These are phyloP conservation scores for Coreius guichenoti DNA, from an alignment of 2,797 vertebrate species.

Conservation along the genomic window DNA sequence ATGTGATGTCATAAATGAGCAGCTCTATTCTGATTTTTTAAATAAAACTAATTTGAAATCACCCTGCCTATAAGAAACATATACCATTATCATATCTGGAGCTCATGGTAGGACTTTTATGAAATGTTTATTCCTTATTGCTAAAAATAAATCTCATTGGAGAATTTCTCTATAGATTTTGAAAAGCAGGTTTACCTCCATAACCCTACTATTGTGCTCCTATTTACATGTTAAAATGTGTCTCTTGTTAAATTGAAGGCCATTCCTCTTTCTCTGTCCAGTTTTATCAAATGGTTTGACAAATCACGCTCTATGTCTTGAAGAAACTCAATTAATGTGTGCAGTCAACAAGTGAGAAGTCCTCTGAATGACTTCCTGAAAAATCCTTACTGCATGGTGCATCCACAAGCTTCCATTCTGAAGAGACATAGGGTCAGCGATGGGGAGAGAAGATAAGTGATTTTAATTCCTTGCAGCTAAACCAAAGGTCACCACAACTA, in stretches of 20 bases:
- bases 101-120: neutral
- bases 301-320: constrained; percentile 2
- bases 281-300: too few relatives aligned
- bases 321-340: constrained; percentile 19
- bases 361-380: constrained; percentile 14
- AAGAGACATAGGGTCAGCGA: neutral
- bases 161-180: neutral
- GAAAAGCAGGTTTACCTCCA: neutral
- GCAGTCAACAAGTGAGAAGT: constrained; percentile 13
- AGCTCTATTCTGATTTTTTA: neutral
- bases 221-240: neutral
- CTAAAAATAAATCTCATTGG: neutral
- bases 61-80: neutral
- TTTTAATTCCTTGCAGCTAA: constrained; percentile 31
- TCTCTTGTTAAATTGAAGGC: neutral
- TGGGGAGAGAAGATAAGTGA: constrained; percentile 1
- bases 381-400: neutral
- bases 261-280: neutral
- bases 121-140: neutral
- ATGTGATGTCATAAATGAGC: neutral
- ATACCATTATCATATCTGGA: neutral
- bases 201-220: neutral
- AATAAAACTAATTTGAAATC: neutral
- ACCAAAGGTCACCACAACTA: constrained; percentile 1
- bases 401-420: neutral